Base-by-base conservation (phyloP, 2,797 vertebrate species). In the Muraenolepis orangiensis region DNA sequence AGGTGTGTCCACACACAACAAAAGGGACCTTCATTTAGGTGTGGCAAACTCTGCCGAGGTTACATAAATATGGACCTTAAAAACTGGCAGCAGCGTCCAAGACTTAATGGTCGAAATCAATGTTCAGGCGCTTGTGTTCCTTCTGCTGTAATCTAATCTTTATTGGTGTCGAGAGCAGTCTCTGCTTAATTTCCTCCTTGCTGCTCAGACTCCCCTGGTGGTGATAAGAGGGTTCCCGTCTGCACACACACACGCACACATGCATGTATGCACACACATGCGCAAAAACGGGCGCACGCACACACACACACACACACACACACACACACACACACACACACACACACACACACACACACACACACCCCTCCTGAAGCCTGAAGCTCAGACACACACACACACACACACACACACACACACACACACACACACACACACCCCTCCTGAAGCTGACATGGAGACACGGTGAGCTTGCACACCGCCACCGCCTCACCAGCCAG, bases 171-270 rank as follows among this genome's bases (percentile, higher is more conserved):
- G 26, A 67, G 66, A 31, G 76, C 71, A 81, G 36, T 66, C 72
- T 76, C 75, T 16, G 32, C 75, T 82, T 89, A 80, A 89, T 90
- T 85, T 82, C 73, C 77, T 86, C 77, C 66, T 78, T 77, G 38
- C 71, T 70, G 76, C 79, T 82, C 82, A 86, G 83, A 78, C 82
- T 91, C 90, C 86, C 79, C 72, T 84, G 83, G 72, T 83, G 82
- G 77, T 28, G 81, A 87, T 89, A 87, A 88, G 84, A 77, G 66
- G 83, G 31, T 14, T 51, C 26, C 26, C n/a, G 34, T 23, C 80
- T 82, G 77, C 71, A 46, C 69, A 32, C 57, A 69, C 42, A 31
- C 73, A 31, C 42, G 26, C 34, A 67, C 70, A 30, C 23, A 31
- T 42, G n/a, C 23, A n/a, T 74, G 38, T 69, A 23, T 75, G 76